Conservation (phyloP, 1,140 invertebrate genomes). For the Ooceraea biroi region DNA sequence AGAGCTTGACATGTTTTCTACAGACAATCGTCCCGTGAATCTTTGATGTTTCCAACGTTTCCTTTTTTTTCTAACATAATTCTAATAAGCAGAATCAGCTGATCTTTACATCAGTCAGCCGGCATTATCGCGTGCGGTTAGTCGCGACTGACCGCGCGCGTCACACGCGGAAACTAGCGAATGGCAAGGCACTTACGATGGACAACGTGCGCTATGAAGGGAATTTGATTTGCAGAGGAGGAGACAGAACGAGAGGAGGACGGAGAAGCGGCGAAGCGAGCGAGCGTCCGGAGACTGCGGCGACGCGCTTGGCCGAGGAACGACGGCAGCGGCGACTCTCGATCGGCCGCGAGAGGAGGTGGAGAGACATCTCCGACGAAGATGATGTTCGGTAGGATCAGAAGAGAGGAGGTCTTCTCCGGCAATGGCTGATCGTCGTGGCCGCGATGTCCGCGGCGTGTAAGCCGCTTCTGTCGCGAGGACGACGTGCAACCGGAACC, state of each 20-base stretch:
- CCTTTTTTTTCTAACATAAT: not conserved
- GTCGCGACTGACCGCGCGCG: not conserved
- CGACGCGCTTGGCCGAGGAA: constrained; percentile 6
- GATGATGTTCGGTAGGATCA: constrained; percentile 73
- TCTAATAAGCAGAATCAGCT: not conserved
- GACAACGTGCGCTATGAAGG: constrained; percentile 38
- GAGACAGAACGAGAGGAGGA: constrained; percentile 11
- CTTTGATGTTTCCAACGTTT: not conserved
- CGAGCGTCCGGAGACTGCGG: constrained; percentile 27
- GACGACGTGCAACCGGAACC: constrained; percentile 17
- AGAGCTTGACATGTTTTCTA: not conserved
- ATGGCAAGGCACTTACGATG: constrained; percentile 16
- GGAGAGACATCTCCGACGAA: constrained; percentile 61
- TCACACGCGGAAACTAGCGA: constrained; percentile 26
- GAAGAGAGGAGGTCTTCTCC: constrained; percentile 75
- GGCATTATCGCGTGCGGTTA: not conserved
- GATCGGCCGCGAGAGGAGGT: constrained; percentile 24
- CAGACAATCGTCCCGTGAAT: not conserved
- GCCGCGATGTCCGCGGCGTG: constrained; percentile 71
- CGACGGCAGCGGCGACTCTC: constrained; percentile 17
- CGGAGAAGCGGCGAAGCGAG: constrained; percentile 15
- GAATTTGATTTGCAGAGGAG: constrained; percentile 55
- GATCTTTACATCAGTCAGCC: constrained; percentile 14
- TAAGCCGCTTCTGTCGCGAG: constrained; percentile 59
- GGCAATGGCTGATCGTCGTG: constrained; percentile 74